A percentile compares a stretch with the other conserved stretches of the same genome.
These are phyloP conservation scores for Platanista minor DNA, from an alignment of 2,113 vertebrate species.

Conservation along the genomic window DNA sequence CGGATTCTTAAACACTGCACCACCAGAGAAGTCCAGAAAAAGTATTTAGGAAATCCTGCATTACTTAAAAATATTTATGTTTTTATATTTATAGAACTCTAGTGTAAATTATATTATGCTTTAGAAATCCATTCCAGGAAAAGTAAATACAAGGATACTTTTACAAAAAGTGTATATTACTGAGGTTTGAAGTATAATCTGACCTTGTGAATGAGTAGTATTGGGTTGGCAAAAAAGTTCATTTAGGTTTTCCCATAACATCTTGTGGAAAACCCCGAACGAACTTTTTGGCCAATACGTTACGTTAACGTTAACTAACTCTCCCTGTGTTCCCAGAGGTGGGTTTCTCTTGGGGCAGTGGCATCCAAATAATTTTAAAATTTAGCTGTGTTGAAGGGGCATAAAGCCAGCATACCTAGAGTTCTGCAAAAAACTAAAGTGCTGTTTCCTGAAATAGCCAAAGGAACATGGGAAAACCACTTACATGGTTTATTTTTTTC, in stretches of 20 bases:
- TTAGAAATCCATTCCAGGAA: constrained; percentile 5
- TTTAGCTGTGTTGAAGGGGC: constrained; percentile 38
- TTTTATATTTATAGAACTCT: constrained; percentile 10
- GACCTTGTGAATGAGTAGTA: neutral
- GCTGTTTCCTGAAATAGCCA: neutral
- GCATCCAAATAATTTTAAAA: constrained; percentile 53
- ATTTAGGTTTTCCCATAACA: too few relatives aligned
- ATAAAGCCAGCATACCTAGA: constrained; percentile 27
- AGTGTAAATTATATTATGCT: constrained; percentile 4
- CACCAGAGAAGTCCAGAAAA: too few relatives aligned
- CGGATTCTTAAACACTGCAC: too few relatives aligned
- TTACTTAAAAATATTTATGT: neutral
- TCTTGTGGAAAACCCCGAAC: too few relatives aligned
- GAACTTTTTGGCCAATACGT: neutral
- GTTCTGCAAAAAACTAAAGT: neutral
- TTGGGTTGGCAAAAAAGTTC: too few relatives aligned
- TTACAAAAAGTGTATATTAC: neutral
- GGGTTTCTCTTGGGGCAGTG: constrained; percentile 37
- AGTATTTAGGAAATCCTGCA: neutral
- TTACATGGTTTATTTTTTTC: neutral
- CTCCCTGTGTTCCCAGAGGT: neutral
- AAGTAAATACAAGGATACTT: neutral
- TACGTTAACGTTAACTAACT: neutral
- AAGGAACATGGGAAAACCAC: neutral
- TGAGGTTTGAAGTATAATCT: neutral